phyloP scores from a whole-genome alignment of 2,113 vertebrate species.

The Thunnus maccoyii region DNA sequence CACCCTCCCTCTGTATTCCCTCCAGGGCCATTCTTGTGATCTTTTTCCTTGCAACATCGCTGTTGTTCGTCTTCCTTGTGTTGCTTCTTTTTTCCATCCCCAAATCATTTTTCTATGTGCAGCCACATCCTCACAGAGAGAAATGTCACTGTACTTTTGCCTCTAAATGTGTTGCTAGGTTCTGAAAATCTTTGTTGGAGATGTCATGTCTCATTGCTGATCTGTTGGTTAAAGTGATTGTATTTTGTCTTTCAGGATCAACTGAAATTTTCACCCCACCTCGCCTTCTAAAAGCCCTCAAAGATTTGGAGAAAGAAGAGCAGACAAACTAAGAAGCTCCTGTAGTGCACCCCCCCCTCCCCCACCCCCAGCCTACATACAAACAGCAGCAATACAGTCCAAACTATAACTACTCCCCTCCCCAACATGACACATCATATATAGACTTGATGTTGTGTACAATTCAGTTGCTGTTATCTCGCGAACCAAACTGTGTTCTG shows the following conservation, averaged over 20 bases:
- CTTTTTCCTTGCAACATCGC: not conserved
- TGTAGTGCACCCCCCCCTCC: not conserved
- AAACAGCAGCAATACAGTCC: not conserved
- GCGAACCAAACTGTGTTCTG: slow-evolving; percentile 1
- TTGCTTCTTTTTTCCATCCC: not conserved
- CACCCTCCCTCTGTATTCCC: not conserved
- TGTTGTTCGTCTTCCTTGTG: not conserved
- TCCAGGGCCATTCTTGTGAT: not conserved
- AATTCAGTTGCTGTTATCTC: not conserved
- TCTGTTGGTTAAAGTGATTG: too few relatives aligned
- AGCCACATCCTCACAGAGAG: not conserved
- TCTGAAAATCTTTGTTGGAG: too few relatives aligned
- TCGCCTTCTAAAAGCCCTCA: slow-evolving; percentile 89
- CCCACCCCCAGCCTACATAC: not conserved
- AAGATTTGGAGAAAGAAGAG: slow-evolving; percentile 90
- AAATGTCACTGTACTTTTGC: too few relatives aligned
- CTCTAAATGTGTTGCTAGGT: too few relatives aligned
- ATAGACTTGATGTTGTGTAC: slow-evolving; percentile 2
- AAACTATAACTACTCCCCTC: not conserved
- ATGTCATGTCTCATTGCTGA: too few relatives aligned
- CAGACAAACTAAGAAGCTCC: slow-evolving; percentile 84
- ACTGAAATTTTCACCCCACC: slow-evolving; percentile 89
- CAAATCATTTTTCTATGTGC: not conserved
- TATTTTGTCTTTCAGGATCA: slow-evolving; percentile 83
- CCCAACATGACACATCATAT: not conserved